Evolutionary conservation across 2,113 vertebrate genomes (phyloP), one percentile per base, ranked within the genome.

Genomic region (Ramphastos sulfuratus): DNA sequence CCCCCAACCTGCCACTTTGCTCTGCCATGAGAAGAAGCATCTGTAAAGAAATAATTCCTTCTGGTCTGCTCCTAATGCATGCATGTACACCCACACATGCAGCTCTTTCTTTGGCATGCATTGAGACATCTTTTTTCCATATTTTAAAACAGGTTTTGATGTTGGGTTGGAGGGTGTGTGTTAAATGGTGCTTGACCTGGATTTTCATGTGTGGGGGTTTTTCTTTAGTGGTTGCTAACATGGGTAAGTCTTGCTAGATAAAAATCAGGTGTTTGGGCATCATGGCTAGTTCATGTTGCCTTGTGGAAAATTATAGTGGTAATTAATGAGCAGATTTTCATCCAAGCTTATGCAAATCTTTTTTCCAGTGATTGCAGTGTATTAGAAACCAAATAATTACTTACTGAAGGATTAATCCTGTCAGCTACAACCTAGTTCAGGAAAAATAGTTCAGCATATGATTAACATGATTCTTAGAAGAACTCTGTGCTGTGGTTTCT

Each of bases 381-480:
- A 30, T 88, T 82, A 46, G 83, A 75, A 83, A 77, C 31, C 37
- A 89, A 77, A 72, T 87, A 60, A 79, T 88, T 82, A 56, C 21
- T 80, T 64, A 71, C 31, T 44, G 46, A 48, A 83, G 58, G n/a
- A 65, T 86, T 64, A 35, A 10, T 72, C 30, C 30, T 58, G 27
- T 81, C 70, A 86, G 2, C 18, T 55, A 46, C 58, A 85, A 24
- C 65, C 33, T 85, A 27, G 30, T 54, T 92, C 37, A 83, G 63
- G 67, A 77, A 76, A 83, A 83, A 54, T 16, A 66, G 14, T 86
- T 92, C 63, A 90, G 18, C 14, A 7, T 83, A 10, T 84, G 50
- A 65, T 85, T 85, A 85, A 23, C 65, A 27, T 37, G 77, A 58
- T 90, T 88, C 71, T 72, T 87, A 74, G 84, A 90, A 83, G 71